Evolutionary conservation across 2,888 invertebrate genomes (phyloP).

Genomic region (Ectemnius lituratus): DNA sequence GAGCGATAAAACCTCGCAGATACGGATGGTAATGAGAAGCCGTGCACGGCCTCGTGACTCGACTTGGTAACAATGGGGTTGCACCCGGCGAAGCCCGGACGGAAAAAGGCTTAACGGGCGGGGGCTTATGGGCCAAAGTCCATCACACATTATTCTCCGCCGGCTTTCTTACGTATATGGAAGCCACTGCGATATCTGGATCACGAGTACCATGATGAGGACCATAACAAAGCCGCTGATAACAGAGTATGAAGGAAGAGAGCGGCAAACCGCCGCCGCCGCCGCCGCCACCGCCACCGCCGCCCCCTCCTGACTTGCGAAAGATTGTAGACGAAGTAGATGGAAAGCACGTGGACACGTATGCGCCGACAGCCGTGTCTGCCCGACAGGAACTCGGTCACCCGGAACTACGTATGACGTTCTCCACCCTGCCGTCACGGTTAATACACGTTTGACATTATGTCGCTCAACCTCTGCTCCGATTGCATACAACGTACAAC

Average conservation of each 20-base stretch:
- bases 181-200: constrained; percentile 34
- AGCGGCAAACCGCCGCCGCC: too few species aligned
- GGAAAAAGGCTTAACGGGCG: constrained; percentile 50
- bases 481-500: constrained; percentile 13
- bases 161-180: background rate
- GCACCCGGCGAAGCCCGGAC: constrained; percentile 54
- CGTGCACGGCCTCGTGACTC: constrained; percentile 67
- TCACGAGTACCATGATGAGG: constrained; percentile 47
- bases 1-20: constrained; percentile 67
- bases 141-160: constrained; percentile 55
- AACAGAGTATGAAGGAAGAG: too few species aligned
- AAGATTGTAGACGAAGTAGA: constrained; percentile 28
- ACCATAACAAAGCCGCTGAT: constrained; percentile 42
- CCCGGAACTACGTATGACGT: constrained; percentile 66
- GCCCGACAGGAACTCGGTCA: constrained; percentile 66
- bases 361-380: constrained; percentile 30
- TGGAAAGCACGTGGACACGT: background rate
- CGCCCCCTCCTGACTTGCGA: constrained; percentile 35
- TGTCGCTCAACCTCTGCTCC: constrained; percentile 29
- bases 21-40: constrained; percentile 75
- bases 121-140: constrained; percentile 47
- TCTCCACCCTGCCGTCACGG: constrained; percentile 39
- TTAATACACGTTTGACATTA: constrained; percentile 56
- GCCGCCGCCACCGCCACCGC: too few species aligned
- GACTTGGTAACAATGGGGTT: constrained; percentile 70